Evolutionary conservation across 2,113 vertebrate genomes (phyloP).

Genomic region (Plecturocebus donacophilus): DNA sequence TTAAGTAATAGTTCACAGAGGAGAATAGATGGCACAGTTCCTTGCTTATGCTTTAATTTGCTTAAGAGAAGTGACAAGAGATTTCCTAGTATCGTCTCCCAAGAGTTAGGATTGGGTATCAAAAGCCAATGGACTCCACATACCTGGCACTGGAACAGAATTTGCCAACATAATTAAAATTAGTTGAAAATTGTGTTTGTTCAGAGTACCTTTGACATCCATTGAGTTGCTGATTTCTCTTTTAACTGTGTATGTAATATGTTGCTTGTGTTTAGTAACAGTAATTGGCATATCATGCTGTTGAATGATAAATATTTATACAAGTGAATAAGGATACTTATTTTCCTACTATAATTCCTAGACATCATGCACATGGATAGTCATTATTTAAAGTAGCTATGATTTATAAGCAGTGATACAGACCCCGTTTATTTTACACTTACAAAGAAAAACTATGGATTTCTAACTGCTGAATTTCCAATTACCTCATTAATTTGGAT

Average conservation of each 20-base stretch:
- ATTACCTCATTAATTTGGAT: background rate
- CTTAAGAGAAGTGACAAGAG: background rate
- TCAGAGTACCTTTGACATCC: background rate
- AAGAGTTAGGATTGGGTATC: background rate
- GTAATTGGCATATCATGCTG: background rate
- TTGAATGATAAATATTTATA: background rate
- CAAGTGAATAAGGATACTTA: constrained; percentile 2
- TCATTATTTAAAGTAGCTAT: background rate
- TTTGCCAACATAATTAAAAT: background rate
- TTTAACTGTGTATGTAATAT: background rate
- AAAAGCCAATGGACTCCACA: background rate
- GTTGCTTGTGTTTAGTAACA: background rate
- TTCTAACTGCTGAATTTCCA: background rate
- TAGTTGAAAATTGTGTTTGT: background rate
- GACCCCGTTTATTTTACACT: background rate
- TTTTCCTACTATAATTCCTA: background rate
- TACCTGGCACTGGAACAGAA: background rate
- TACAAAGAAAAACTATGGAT: background rate
- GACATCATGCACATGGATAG: background rate
- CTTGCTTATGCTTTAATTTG: background rate
- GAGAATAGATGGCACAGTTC: background rate
- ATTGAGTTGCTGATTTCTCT: background rate
- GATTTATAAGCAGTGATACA: background rate
- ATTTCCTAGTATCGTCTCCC: background rate
- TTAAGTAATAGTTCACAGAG: background rate